These are phyloP conservation scores for Toxotes jaculatrix DNA, from an alignment of 2,113 vertebrate species.

Conservation along the genomic window DNA sequence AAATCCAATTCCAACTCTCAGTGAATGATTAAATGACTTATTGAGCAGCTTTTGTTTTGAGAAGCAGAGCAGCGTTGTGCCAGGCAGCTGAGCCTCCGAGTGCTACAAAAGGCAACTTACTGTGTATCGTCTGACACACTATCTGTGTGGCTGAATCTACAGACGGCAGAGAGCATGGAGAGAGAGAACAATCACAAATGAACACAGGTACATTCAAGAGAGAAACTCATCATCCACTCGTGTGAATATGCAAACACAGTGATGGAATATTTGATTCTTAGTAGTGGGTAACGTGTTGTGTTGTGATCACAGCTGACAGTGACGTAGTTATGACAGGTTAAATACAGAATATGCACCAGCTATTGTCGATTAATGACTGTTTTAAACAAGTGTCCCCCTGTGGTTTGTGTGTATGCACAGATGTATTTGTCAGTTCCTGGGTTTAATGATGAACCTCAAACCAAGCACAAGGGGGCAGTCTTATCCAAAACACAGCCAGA, in stretches of 20 bases:
- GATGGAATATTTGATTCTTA: background rate
- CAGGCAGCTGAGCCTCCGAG: slow-evolving; percentile 17
- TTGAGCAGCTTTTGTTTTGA: background rate
- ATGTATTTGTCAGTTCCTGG: slow-evolving; percentile 17
- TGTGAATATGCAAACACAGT: background rate
- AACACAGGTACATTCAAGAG: slow-evolving; percentile 38
- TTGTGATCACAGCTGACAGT: slow-evolving; percentile 10
- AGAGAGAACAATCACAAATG: slow-evolving; percentile 71
- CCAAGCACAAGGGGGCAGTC: slow-evolving; percentile 73
- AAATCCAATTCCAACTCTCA: background rate
- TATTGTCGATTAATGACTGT: background rate
- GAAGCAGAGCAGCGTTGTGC: slow-evolving; percentile 36
- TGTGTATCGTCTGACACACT: slow-evolving; percentile 94
- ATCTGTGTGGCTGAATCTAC: slow-evolving; percentile 92
- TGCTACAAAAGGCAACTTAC: slow-evolving; percentile 86
- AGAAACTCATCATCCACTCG: slow-evolving; percentile 15
- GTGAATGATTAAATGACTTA: slow-evolving; percentile 15
- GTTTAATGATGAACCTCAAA: slow-evolving; percentile 19
- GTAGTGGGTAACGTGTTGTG: background rate
- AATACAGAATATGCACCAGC: background rate
- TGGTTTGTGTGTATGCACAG: background rate
- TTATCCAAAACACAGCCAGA: slow-evolving; percentile 49
- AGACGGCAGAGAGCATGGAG: slow-evolving; percentile 84
- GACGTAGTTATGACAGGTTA: background rate
- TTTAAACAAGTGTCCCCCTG: background rate